phyloP scores from a whole-genome alignment of 2,113 vertebrate species.

The Numenius arquata region DNA sequence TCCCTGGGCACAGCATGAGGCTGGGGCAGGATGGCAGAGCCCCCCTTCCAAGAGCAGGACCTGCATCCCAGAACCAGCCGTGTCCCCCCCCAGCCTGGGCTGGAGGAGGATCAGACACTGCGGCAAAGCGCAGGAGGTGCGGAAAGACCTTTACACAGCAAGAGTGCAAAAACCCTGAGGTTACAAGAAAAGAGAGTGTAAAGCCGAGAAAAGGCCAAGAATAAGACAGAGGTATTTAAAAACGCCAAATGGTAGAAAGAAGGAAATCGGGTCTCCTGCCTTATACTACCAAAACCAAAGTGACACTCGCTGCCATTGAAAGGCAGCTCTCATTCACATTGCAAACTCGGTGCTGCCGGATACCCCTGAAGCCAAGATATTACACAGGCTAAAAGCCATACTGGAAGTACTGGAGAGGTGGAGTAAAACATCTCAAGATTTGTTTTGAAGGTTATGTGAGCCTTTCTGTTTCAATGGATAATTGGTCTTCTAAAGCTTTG shows the following conservation, averaged over 20 bases:
- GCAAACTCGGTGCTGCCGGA: accelerated
- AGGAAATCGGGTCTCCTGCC: background rate
- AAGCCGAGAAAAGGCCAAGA: background rate
- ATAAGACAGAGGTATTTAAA: background rate
- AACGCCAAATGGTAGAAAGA: background rate
- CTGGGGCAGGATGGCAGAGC: background rate
- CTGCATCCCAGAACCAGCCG: background rate
- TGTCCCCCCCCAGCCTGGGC: accelerated
- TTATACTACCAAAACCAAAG: background rate
- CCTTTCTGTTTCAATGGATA: background rate
- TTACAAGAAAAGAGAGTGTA: background rate
- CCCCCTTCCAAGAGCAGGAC: background rate
- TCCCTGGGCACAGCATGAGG: accelerated
- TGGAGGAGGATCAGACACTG: background rate
- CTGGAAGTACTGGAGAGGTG: background rate
- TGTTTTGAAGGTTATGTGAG: background rate
- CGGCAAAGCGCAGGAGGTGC: accelerated
- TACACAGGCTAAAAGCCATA: background rate
- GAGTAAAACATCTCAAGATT: background rate
- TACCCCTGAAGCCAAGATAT: background rate
- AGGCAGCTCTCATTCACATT: background rate
- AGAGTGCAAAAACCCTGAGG: background rate
- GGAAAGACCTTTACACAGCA: background rate
- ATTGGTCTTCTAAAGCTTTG: background rate
- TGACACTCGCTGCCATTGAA: accelerated